Evolutionary conservation across 2,888 invertebrate species (phyloP).

Genomic region (Dexiosoma caninum): DNA sequence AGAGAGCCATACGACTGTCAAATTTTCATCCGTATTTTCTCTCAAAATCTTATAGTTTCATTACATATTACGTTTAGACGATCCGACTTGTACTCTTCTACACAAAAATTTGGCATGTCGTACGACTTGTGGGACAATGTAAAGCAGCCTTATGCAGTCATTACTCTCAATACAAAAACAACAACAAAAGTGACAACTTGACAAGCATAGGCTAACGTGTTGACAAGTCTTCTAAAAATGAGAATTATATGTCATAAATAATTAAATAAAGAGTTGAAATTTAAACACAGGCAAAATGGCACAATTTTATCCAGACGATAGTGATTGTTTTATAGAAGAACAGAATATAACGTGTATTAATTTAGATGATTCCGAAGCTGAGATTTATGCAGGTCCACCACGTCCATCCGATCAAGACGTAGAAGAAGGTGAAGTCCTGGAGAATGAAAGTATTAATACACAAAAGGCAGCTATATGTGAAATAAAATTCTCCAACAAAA

Average conservation of each 20-base stretch:
- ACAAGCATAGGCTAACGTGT: no score
- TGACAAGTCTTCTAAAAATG: not conserved
- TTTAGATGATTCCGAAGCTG: constrained; percentile 42
- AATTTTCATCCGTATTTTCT: no score
- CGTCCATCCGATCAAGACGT: constrained; percentile 25
- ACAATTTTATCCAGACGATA: constrained; percentile 30
- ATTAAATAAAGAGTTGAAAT: constrained; percentile 11
- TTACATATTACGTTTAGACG: no score
- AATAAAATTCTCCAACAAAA: constrained; percentile 50
- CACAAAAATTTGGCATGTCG: no score
- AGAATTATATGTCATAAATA: not conserved
- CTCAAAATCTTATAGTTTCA: no score
- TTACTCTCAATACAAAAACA: no score
- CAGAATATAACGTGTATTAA: constrained; percentile 50
- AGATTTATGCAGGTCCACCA: no score
- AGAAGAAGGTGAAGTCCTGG: constrained; percentile 63
- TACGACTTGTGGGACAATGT: no score
- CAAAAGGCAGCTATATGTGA: constrained; percentile 49
- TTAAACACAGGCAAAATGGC: no score
- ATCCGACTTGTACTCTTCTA: no score
- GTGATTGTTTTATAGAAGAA: constrained; percentile 56
- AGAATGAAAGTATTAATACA: not conserved
- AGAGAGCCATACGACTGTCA: no score
- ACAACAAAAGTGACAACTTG: not conserved
- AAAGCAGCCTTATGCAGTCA: no score